Conservation (phyloP, 2,888 invertebrate species). For the Cosmia pyralina region DNA sequence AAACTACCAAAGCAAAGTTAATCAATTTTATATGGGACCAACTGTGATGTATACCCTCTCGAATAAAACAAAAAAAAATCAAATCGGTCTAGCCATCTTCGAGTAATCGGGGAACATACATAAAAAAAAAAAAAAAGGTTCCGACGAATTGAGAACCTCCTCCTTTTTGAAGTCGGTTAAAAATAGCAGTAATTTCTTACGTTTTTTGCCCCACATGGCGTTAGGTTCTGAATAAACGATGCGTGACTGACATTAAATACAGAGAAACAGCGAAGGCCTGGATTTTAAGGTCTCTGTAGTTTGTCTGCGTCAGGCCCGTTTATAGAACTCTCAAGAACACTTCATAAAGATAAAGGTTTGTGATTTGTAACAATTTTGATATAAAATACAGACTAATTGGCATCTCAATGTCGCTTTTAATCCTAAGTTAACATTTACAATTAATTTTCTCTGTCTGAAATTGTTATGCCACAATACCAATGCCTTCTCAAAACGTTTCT, state of each 20-base stretch:
- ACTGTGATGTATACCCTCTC: too few relatives aligned
- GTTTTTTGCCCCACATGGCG: not conserved
- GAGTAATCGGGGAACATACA: too few relatives aligned
- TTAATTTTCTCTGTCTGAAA: constrained; percentile 13
- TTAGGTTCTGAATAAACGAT: not conserved
- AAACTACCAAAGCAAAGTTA: too few relatives aligned
- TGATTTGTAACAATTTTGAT: constrained; percentile 12
- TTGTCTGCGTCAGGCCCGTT: not conserved
- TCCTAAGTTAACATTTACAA: not conserved
- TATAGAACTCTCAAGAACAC: not conserved
- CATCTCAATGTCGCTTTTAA: constrained; percentile 1
- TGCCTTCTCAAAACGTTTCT: constrained; percentile 17
- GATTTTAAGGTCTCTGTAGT: not conserved
- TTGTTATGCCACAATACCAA: constrained; percentile 4
- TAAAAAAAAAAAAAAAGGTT: too few relatives aligned
- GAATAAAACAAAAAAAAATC: too few relatives aligned
- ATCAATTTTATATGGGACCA: too few relatives aligned
- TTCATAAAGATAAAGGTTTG: constrained; percentile 1
- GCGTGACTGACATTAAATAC: not conserved
- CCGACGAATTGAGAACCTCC: too few relatives aligned
- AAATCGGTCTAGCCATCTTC: too few relatives aligned
- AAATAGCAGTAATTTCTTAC: not conserved
- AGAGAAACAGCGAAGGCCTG: not conserved
- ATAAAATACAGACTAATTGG: not conserved
- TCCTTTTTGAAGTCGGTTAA: too few relatives aligned